Conservation (phyloP, 2,113 vertebrate species). For the Nycticorax nycticorax region DNA sequence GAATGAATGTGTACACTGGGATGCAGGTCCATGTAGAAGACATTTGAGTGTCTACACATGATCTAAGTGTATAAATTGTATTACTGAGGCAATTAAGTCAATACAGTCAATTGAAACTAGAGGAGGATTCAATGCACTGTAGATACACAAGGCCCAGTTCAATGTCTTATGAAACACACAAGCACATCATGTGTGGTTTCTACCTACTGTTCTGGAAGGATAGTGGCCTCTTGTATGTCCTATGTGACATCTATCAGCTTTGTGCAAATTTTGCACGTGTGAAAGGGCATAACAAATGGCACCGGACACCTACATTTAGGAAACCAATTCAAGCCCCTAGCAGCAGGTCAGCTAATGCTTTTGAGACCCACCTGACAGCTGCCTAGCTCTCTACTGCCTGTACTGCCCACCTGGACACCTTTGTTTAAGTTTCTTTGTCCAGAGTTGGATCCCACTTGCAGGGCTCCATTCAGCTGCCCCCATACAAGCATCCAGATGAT, state of each 20-base stretch:
- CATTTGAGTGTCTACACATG: background rate
- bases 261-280: background rate
- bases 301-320: background rate
- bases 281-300: background rate
- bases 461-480: background rate
- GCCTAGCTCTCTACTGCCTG: background rate
- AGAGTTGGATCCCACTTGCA: background rate
- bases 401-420: background rate
- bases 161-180: background rate
- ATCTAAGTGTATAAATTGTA: background rate
- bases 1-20: background rate
- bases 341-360: background rate
- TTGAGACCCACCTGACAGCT: background rate
- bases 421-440: background rate
- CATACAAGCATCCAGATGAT: background rate
- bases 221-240: background rate
- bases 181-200: background rate
- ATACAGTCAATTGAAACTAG: background rate
- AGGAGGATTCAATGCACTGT: background rate
- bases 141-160: background rate
- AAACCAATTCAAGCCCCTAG: background rate
- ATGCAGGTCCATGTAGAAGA: background rate
- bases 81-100: background rate
- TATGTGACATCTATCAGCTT: background rate
- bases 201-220: background rate